Conservation (phyloP, 2,797 vertebrate species). For the Scolopax bukidnonensis region DNA sequence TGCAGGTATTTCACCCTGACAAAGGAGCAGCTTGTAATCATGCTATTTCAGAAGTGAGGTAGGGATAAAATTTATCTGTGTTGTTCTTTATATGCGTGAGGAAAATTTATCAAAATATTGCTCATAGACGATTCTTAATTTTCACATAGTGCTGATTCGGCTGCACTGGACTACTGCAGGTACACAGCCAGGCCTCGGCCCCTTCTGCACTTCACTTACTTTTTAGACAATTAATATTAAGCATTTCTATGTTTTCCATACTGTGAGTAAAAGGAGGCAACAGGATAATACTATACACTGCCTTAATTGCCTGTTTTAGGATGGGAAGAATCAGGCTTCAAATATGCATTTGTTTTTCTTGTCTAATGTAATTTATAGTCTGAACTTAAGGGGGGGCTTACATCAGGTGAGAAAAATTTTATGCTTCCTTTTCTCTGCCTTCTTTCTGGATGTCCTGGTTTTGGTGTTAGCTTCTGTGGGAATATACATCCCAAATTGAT, state of each 20-base stretch:
- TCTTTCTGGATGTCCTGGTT: not conserved
- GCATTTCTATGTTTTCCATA: not conserved
- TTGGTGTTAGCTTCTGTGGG: not conserved
- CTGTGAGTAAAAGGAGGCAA: not conserved
- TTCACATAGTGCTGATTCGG: not conserved
- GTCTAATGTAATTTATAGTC: not conserved
- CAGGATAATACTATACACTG: not conserved
- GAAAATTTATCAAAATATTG: not conserved
- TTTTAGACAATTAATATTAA: not conserved
- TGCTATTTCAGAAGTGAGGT: fast-evolving
- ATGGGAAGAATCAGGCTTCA: not conserved
- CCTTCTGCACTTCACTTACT: not conserved
- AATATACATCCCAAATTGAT: not conserved
- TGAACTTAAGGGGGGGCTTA: not conserved
- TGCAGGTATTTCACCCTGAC: not conserved
- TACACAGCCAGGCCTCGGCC: not conserved
- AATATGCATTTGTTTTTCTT: not conserved
- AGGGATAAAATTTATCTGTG: not conserved
- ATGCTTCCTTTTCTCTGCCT: not conserved
- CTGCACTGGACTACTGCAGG: not conserved
- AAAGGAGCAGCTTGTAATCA: not conserved
- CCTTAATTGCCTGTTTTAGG: not conserved
- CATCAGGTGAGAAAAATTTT: not conserved
- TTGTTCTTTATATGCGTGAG: not conserved
- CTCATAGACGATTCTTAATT: not conserved